Evolutionary conservation across 2,888 invertebrate species (phyloP).

Genomic region (Eledona agricola): DNA sequence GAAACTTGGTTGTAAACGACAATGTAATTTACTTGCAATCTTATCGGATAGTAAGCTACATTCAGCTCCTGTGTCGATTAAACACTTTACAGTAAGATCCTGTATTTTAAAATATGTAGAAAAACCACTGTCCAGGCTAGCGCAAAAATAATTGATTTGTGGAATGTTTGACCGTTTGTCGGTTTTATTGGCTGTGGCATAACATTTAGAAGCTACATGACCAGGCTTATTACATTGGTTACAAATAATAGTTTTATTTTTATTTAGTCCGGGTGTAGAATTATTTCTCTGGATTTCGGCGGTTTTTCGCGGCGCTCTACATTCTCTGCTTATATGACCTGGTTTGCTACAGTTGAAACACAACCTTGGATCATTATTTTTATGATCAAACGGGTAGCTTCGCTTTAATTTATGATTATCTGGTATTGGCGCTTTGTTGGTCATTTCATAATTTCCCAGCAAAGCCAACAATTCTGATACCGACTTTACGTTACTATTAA

Average conservation of each 20-base stretch:
- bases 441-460: slow-evolving; percentile 1
- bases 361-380: background rate
- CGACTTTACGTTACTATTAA: slow-evolving; percentile 8
- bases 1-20: slow-evolving; percentile 23
- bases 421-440: background rate
- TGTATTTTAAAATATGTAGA: slow-evolving; percentile 9
- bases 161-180: background rate
- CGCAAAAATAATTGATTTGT: slow-evolving; percentile 24
- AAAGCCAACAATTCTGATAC: slow-evolving; percentile 2
- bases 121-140: slow-evolving; percentile 24
- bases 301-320: slow-evolving; percentile 2
- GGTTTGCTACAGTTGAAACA: slow-evolving; percentile 5
- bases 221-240: background rate
- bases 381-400: slow-evolving; percentile 4
- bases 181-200: background rate
- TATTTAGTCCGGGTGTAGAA: background rate
- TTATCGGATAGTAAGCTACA: slow-evolving; percentile 23
- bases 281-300: background rate
- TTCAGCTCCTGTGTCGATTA: slow-evolving; percentile 28
- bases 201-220: slow-evolving; percentile 4
- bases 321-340: background rate
- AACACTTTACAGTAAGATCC: slow-evolving; percentile 7
- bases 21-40: slow-evolving; percentile 22
- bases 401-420: slow-evolving; percentile 1
- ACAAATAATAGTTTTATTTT: slow-evolving; percentile 7